A percentile compares a stretch with the other conserved stretches of the same genome.
phyloP scores from a whole-genome alignment of 1,140 invertebrate species.

The Zaprionus tsacasi region DNA sequence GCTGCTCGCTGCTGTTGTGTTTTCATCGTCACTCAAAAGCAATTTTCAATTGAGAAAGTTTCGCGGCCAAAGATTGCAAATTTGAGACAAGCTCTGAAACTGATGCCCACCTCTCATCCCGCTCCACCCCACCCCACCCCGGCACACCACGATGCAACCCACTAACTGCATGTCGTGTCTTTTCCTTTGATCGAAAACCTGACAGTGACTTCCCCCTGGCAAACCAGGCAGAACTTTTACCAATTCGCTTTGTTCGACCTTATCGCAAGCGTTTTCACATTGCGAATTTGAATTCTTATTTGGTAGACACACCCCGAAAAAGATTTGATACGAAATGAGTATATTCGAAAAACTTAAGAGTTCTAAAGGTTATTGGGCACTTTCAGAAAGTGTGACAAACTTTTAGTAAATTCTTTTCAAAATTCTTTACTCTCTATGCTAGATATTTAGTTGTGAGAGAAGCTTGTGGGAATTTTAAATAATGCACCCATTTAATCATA shows the following conservation, averaged over 20 bases:
- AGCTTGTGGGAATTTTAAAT: too few species aligned
- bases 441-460: too few species aligned
- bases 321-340: not conserved
- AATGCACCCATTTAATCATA: too few species aligned
- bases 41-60: slow-evolving; percentile 79
- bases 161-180: slow-evolving; percentile 23
- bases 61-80: slow-evolving; percentile 68
- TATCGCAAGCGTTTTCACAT: not conserved
- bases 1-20: slow-evolving; percentile 27
- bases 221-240: slow-evolving; percentile 45
- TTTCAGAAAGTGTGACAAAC: too few species aligned
- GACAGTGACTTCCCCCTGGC: slow-evolving; percentile 42
- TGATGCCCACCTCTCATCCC: slow-evolving; percentile 13
- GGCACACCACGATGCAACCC: not conserved
- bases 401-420: too few species aligned
- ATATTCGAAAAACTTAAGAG: too few species aligned
- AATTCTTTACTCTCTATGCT: too few species aligned
- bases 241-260: not conserved
- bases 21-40: slow-evolving; percentile 49
- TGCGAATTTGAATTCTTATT: slow-evolving; percentile 1
- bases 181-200: slow-evolving; percentile 52
- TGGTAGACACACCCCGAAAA: not conserved
- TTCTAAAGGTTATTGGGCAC: too few species aligned
- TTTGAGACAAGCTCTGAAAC: slow-evolving; percentile 67
- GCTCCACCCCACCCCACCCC: not conserved